A percentile compares a stretch with the other conserved stretches of the same genome.
Conservation (phyloP, 2,888 invertebrate genomes). For the Ochropleura leucogaster region DNA sequence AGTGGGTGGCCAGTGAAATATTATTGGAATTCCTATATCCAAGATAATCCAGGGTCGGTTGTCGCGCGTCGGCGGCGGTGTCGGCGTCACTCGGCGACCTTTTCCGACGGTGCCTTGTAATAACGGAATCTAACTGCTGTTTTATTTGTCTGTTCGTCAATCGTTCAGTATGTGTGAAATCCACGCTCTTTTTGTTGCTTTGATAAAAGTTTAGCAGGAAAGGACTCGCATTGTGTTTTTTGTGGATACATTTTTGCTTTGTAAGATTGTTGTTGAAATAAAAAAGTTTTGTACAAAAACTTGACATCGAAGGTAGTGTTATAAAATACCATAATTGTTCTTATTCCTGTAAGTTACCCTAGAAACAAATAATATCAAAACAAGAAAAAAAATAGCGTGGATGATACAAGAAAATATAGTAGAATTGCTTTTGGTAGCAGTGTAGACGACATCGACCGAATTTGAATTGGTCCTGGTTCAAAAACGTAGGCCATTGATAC, state of each 20-base stretch:
- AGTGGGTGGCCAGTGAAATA: conserved; percentile 81
- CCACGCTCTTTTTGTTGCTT: background rate
- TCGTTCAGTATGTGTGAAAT: conserved; percentile 14
- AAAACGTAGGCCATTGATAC: background rate
- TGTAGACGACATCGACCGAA: conserved; percentile 18
- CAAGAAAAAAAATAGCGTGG: background rate
- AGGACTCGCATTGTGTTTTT: conserved; percentile 4
- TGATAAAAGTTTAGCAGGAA: background rate
- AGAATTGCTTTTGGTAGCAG: conserved; percentile 8
- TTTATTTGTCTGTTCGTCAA: conserved; percentile 68
- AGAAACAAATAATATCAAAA: background rate
- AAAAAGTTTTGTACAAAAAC: background rate
- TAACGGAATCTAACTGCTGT: conserved; percentile 62
- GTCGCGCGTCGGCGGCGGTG: conserved; percentile 71
- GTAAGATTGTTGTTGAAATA: background rate
- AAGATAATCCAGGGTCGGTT: conserved; percentile 79
- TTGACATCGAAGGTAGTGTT: background rate
- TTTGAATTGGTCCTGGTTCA: background rate
- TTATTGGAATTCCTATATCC: conserved; percentile 86
- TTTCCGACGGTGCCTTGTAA: conserved; percentile 63
- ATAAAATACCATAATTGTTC: background rate
- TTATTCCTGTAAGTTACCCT: background rate
- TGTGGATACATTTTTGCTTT: background rate
- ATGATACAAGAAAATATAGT: background rate
- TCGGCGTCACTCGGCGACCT: conserved; percentile 74